Evolutionary conservation across 2,888 invertebrate species (phyloP).

Genomic region (Amphimallon solstitiale): DNA sequence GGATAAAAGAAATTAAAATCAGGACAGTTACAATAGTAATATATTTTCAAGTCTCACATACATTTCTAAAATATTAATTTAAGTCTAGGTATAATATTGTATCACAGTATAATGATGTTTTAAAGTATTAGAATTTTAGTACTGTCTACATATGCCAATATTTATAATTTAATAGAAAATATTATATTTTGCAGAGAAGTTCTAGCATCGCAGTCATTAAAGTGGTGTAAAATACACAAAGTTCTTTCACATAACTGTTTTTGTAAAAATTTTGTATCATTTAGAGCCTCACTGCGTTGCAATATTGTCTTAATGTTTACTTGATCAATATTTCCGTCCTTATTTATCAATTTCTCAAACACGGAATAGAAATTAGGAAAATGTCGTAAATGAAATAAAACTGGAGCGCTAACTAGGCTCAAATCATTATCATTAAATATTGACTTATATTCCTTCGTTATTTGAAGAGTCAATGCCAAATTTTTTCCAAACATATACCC

Average conservation of each 20-base stretch:
- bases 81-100: neutral
- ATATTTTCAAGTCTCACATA: too few species aligned
- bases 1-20: too few species aligned
- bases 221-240: conserved; percentile 75
- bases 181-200: conserved; percentile 85
- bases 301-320: conserved; percentile 48
- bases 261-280: conserved; percentile 75
- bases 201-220: conserved; percentile 81
- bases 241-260: conserved; percentile 78
- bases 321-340: conserved; percentile 61
- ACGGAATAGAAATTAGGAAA: conserved; percentile 74
- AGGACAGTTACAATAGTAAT: too few species aligned
- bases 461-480: conserved; percentile 88
- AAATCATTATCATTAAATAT: conserved; percentile 59
- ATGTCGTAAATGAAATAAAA: conserved; percentile 80
- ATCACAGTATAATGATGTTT: too few species aligned
- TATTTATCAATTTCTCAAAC: conserved; percentile 71
- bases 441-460: conserved; percentile 73
- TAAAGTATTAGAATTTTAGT: too few species aligned
- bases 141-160: too few species aligned
- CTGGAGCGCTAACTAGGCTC: conserved; percentile 81
- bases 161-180: conserved; percentile 14
- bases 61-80: too few species aligned
- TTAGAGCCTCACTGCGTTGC: conserved; percentile 73
- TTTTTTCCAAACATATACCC: conserved; percentile 90